Conservation (phyloP, 1,140 invertebrate genomes). For the Trichonephila clavata region DNA sequence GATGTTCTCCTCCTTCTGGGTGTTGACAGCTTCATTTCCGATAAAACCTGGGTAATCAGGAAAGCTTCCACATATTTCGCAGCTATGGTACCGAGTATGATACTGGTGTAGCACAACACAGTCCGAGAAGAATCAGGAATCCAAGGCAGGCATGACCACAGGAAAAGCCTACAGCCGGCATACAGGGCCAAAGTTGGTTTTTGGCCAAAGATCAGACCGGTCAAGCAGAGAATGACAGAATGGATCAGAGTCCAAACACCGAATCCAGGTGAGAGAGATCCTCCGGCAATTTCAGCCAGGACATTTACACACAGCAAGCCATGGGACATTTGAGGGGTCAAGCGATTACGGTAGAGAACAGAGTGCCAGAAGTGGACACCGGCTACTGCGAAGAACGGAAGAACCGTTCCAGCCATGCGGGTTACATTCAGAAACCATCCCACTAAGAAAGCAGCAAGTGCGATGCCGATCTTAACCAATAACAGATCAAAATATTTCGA, state of each 20-base stretch:
- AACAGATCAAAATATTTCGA: not conserved
- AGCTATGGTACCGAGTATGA: not conserved
- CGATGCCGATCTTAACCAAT: not conserved
- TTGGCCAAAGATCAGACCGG: slow-evolving; percentile 17
- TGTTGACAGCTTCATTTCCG: slow-evolving; percentile 56
- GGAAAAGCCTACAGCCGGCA: slow-evolving; percentile 40
- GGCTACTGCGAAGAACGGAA: slow-evolving; percentile 52
- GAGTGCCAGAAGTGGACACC: slow-evolving; percentile 66
- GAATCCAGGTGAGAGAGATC: not conserved
- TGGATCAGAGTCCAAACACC: slow-evolving; percentile 16
- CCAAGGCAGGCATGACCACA: slow-evolving; percentile 46
- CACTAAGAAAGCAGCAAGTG: not conserved
- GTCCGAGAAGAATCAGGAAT: slow-evolving; percentile 9
- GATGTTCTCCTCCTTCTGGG: slow-evolving; percentile 57
- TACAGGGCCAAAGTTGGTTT: slow-evolving; percentile 32
- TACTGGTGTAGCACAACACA: slow-evolving; percentile 5
- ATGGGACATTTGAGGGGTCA: slow-evolving; percentile 20
- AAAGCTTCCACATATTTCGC: slow-evolving; percentile 61
- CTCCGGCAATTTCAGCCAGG: slow-evolving; percentile 19
- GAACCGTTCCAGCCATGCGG: not conserved
- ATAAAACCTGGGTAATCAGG: slow-evolving; percentile 19
- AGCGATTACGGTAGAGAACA: not conserved
- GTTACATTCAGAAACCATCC: not conserved
- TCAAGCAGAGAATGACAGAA: not conserved
- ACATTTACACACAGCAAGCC: slow-evolving; percentile 49